phyloP scores from a whole-genome alignment of 2,797 vertebrate genomes.

The Eremophila alpestris region DNA sequence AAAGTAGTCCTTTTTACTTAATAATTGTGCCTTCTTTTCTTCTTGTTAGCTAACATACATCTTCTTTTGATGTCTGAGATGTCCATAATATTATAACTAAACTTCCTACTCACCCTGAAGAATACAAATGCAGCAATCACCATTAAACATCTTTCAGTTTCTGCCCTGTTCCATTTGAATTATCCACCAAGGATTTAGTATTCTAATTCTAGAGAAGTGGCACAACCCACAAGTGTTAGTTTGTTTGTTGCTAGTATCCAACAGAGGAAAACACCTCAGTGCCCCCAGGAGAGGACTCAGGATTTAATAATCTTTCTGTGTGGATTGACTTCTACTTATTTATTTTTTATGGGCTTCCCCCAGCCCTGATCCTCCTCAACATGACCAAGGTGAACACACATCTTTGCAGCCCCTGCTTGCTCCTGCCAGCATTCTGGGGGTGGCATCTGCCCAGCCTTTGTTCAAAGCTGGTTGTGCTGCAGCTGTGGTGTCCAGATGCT shows the following conservation, averaged over 20 bases:
- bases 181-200: background rate
- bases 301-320: background rate
- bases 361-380: background rate
- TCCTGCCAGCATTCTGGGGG: background rate
- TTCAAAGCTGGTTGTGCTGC: accelerated
- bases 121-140: background rate
- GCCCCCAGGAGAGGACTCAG: background rate
- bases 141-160: background rate
- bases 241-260: background rate
- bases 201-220: background rate
- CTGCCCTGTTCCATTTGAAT: background rate
- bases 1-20: background rate
- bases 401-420: background rate
- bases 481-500: background rate
- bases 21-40: background rate
- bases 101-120: background rate
- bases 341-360: background rate
- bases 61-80: background rate
- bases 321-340: background rate
- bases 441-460: background rate
- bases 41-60: accelerated
- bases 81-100: background rate
- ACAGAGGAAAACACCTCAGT: background rate
- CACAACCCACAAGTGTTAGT: background rate
- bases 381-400: background rate